phyloP scores from a whole-genome alignment of 2,888 invertebrate species.

The Nemotelus nigrinus region DNA sequence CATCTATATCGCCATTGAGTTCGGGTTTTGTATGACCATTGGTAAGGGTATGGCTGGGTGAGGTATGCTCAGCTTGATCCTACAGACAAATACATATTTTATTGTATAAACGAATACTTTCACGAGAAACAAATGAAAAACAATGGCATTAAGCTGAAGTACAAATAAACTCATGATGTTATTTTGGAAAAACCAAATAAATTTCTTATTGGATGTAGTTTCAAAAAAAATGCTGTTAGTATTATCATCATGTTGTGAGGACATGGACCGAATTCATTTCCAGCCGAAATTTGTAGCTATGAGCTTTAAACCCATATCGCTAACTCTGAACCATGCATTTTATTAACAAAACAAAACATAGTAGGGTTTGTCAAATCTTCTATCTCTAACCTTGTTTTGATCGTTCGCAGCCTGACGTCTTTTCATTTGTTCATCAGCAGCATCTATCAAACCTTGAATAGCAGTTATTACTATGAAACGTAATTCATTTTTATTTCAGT shows the following conservation, averaged over 20 bases:
- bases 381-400: conserved; percentile 63
- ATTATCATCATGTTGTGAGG: background rate
- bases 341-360: too few species aligned
- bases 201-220: too few species aligned
- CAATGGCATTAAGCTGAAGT: too few species aligned
- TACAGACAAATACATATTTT: conserved; percentile 49
- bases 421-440: conserved; percentile 66
- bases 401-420: conserved; percentile 63
- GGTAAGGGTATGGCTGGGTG: conserved; percentile 61
- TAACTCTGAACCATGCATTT: too few species aligned
- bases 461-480: conserved; percentile 63
- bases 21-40: conserved; percentile 61
- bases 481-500: conserved; percentile 27
- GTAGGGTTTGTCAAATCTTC: too few species aligned
- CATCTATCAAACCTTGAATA: conserved; percentile 66
- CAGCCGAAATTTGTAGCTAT: background rate
- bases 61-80: conserved; percentile 62
- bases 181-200: too few species aligned
- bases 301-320: too few species aligned
- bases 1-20: conserved; percentile 26
- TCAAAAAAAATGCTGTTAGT: conserved; percentile 9
- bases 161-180: too few species aligned
- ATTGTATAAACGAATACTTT: background rate
- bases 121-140: background rate
- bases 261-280: background rate